Conservation (phyloP, 2,888 invertebrate species). For the Yponomeuta plumbellus region DNA sequence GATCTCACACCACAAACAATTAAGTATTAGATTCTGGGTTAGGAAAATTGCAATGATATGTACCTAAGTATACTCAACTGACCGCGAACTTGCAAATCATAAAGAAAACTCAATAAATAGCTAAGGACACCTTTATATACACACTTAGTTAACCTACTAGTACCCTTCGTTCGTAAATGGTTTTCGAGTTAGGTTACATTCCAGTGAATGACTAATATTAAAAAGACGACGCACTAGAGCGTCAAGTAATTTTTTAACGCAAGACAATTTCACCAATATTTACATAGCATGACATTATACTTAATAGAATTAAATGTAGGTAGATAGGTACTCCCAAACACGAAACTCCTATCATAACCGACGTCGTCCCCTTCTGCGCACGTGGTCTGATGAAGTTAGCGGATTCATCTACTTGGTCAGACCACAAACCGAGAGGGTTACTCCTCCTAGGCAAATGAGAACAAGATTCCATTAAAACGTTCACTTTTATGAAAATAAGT, state of each 20-base stretch:
- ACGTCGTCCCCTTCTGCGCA: neutral
- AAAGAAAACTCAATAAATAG: conserved; percentile 69
- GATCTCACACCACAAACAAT: conserved; percentile 13
- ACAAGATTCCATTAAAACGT: conserved; percentile 70
- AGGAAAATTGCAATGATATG: conserved; percentile 69
- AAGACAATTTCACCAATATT: conserved; percentile 48
- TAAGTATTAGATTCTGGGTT: conserved; percentile 34
- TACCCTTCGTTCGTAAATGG: conserved; percentile 70
- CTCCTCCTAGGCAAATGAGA: conserved; percentile 5
- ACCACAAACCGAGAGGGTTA: neutral
- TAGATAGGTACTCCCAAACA: conserved; percentile 8
- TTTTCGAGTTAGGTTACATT: conserved; percentile 60
- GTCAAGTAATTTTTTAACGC: neutral
- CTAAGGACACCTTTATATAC: conserved; percentile 54
- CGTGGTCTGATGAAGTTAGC: neutral
- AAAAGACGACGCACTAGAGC: conserved; percentile 1
- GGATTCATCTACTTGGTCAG: neutral
- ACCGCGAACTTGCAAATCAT: conserved; percentile 56
- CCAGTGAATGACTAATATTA: conserved; percentile 50
- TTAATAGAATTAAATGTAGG: conserved; percentile 8
- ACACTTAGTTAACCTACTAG: conserved; percentile 63
- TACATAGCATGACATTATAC: conserved; percentile 46
- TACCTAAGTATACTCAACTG: conserved; percentile 69
- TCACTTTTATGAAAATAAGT: conserved; percentile 67
- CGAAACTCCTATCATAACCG: neutral